Base-by-base conservation (phyloP, 2,888 invertebrate genomes). In the Ypsolopha scabrella region DNA sequence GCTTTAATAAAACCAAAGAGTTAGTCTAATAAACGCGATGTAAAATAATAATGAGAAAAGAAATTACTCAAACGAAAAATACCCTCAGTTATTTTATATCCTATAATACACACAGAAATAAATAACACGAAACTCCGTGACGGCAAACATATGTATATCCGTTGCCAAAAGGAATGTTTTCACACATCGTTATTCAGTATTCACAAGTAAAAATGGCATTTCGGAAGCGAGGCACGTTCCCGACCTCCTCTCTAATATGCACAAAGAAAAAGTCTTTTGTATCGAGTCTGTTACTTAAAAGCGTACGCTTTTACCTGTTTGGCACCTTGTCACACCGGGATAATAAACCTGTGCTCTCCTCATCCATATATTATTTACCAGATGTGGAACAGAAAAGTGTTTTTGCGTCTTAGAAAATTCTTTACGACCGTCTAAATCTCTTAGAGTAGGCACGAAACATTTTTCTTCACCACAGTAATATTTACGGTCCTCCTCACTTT, bases 311-410 rank as follows among this genome's bases (percentile, higher is more conserved):
- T 68, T 62, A 69, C 63, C 64, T 67, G 72, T 73, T 75, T 74
- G 67, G 68, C 72, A 68, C 66, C 63, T 66, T 56, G 67, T 39
- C 48, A 24, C 24, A 39, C 11, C 10, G 35, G 38, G 50, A n/a
- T 41, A 49, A 41, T 43, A 50, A 43, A 63, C 65, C 60, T 63
- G 64, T 24, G 24, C 24, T 24, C 24, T 68, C 71, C 63, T 70
- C 68, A 70, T 74, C 75, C 68, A 76, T 79, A 79, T 78, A 81
- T 82, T 77, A 80, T 77, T 75, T 76, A 78, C 72, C 66, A 70
- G 72, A 72, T 65, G 68, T 60, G 60, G 61, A 64, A 65, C 63
- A 64, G 59, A 65, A 63, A 63, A 68, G 68, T 71, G 67, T 72
- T 73, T 72, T 65, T 63, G 65, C 68, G 71, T 63, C 62, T 65